Percentiles rank a stretch among this genome's conserved stretches.
Evolutionary conservation across 2,113 vertebrate genomes (phyloP).

Genomic region (Anser brachyrhynchus): DNA sequence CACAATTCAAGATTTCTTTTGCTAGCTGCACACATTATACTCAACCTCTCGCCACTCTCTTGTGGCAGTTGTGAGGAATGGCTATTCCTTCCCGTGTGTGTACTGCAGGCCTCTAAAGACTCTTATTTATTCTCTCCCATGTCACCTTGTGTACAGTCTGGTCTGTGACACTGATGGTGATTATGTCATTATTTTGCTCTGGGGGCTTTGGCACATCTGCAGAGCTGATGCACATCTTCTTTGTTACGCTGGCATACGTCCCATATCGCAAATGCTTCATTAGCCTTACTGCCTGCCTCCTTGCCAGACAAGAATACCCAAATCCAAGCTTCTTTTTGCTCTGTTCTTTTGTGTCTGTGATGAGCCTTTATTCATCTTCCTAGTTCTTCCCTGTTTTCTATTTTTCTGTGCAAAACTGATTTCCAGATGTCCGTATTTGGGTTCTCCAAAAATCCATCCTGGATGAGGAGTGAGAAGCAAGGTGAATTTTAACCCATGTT

Average conservation of each 20-base stretch:
- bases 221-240: constrained; percentile 88
- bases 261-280: constrained; percentile 87
- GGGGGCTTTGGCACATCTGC: constrained; percentile 92
- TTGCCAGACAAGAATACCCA: constrained; percentile 89
- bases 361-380: constrained; percentile 84
- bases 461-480: constrained; percentile 61
- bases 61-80: constrained; percentile 56
- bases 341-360: constrained; percentile 82
- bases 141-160: constrained; percentile 98
- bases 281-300: constrained; percentile 88
- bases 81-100: constrained; percentile 71
- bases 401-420: constrained; percentile 76
- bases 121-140: constrained; percentile 82
- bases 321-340: constrained; percentile 83
- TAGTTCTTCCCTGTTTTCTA: constrained; percentile 78
- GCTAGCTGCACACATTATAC: constrained; percentile 47
- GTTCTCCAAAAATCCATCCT: constrained; percentile 56
- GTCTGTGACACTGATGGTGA: constrained; percentile 98
- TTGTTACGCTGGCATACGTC: constrained; percentile 86
- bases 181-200: constrained; percentile 99
- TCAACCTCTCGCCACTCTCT: constrained; percentile 46
- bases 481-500: constrained; percentile 75
- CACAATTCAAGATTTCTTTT: constrained; percentile 63
- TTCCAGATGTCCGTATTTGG: constrained; percentile 82
- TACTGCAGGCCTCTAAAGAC: constrained; percentile 73